Evolutionary conservation across 2,888 invertebrate genomes (phyloP).

Genomic region (Chouioia cunea): DNA sequence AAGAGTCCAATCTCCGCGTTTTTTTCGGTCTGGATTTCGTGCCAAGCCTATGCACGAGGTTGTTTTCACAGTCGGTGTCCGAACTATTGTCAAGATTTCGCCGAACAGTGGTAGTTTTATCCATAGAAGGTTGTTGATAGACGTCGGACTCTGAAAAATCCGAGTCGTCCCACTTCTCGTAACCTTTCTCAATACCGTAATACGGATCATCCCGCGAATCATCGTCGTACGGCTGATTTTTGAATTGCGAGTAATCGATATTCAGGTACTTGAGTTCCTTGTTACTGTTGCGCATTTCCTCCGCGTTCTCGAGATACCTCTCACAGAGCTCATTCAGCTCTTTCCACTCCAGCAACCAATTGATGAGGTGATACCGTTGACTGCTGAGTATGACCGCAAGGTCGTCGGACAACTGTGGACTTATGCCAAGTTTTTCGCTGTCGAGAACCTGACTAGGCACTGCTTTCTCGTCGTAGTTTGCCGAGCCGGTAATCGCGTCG

Average conservation of each 20-base stretch:
- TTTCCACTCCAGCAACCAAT: slow-evolving; percentile 77
- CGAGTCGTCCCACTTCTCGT: slow-evolving; percentile 67
- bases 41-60: slow-evolving; percentile 52
- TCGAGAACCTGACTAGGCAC: slow-evolving; percentile 74
- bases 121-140: slow-evolving; percentile 59
- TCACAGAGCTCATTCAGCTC: slow-evolving; percentile 73
- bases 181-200: slow-evolving; percentile 77
- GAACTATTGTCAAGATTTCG: slow-evolving; percentile 62
- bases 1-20: slow-evolving; percentile 59
- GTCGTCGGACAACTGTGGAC: slow-evolving; percentile 78
- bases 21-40: slow-evolving; percentile 59
- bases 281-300: slow-evolving; percentile 75
- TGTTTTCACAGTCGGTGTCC: slow-evolving; percentile 63
- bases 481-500: slow-evolving; percentile 71
- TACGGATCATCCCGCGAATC: slow-evolving; percentile 70
- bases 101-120: slow-evolving; percentile 57
- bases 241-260: slow-evolving; percentile 78
- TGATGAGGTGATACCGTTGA: slow-evolving; percentile 79
- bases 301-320: slow-evolving; percentile 71
- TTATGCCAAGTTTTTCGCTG: slow-evolving; percentile 76
- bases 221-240: slow-evolving; percentile 74
- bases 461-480: slow-evolving; percentile 75
- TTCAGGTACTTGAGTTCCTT: slow-evolving; percentile 79
- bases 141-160: slow-evolving; percentile 56
- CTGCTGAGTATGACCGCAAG: slow-evolving; percentile 79